Evolutionary conservation across 2,797 vertebrate species (phyloP), one percentile per base, ranked within the genome.

Genomic region (Xenopus petersii): DNA sequence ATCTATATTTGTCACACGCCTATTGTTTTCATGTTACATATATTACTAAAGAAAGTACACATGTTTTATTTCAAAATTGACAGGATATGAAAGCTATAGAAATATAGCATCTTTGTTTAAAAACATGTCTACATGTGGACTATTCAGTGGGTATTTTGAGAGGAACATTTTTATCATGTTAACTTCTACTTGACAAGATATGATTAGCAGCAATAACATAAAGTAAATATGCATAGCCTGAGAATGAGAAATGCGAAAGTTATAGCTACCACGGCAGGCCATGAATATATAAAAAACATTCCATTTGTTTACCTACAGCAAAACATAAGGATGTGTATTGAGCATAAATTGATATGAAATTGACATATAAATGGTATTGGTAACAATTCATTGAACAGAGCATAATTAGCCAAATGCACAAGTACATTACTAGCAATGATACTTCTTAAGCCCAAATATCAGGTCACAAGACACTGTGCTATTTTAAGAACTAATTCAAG

Each of bases 331-430:
- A 64, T 85, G 81, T 80, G 67, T 74, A 80, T 82, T 81, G 70
- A 12, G 64, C 75, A 79, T 36, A 77, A 67, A 73, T n/a, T n/a
- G 71, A 83, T 82, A 82, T 85, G 26, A 73, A 76, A 71, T 65
- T 84, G 81, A 83, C 79, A 75, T 80, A 74, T 81, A 88, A 88
- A 84, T 84, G 81, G 73, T 64, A 79, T 85, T 74, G 78, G 78
- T 77, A 84, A 83, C 83, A 84, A 81, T 77, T 85, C 69, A 83
- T 79, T 87, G 81, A 81, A 84, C 77, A 85, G 81, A 85, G 67
- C 77, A 77, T 85, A 82, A 82, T 70, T 80, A 86, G 70, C 83
- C 80, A 63, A 75, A 81, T 79, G 79, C 80, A 85, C 68, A 79
- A 84, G 81, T 71, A 75, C 72, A 84, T 76, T 84, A 84, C 71